Conservation (phyloP, 2,888 invertebrate species). For the Apamea anceps region DNA sequence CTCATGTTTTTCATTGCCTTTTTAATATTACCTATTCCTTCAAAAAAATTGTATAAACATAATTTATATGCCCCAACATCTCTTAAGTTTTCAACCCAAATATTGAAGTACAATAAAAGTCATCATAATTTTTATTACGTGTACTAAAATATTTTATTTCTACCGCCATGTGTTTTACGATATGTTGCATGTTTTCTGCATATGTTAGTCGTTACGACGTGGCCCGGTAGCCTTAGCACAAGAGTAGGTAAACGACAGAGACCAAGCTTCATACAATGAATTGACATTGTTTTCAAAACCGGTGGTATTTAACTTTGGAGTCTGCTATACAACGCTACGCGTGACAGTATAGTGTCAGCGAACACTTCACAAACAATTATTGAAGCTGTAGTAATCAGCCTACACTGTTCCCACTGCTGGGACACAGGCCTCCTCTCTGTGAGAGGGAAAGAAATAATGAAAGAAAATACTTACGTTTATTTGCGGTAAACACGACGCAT, state of each 20-base stretch:
- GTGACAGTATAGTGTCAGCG: background rate
- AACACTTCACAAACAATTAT: background rate
- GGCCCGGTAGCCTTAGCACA: constrained; percentile 21
- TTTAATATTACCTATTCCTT: background rate
- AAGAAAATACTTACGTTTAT: too few relatives aligned
- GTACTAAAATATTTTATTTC: constrained; percentile 68
- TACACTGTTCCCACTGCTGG: too few relatives aligned
- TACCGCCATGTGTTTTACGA: constrained; percentile 64
- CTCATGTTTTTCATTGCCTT: background rate
- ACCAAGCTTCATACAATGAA: background rate
- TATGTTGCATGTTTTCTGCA: constrained; percentile 59
- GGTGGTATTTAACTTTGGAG: background rate
- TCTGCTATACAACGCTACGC: background rate
- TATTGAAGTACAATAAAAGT: constrained; percentile 63
- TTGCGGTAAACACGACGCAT: too few relatives aligned
- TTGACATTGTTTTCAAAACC: background rate
- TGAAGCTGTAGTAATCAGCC: too few relatives aligned
- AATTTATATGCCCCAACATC: constrained; percentile 17
- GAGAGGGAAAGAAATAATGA: too few relatives aligned
- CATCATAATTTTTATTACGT: constrained; percentile 62
- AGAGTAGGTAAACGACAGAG: constrained; percentile 25
- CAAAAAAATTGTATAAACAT: too few relatives aligned
- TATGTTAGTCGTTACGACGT: constrained; percentile 56
- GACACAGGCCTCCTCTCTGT: too few relatives aligned
- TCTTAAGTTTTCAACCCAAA: constrained; percentile 29